Conservation (phyloP, 1,140 invertebrate species). For the Drosophila chauvacae region DNA sequence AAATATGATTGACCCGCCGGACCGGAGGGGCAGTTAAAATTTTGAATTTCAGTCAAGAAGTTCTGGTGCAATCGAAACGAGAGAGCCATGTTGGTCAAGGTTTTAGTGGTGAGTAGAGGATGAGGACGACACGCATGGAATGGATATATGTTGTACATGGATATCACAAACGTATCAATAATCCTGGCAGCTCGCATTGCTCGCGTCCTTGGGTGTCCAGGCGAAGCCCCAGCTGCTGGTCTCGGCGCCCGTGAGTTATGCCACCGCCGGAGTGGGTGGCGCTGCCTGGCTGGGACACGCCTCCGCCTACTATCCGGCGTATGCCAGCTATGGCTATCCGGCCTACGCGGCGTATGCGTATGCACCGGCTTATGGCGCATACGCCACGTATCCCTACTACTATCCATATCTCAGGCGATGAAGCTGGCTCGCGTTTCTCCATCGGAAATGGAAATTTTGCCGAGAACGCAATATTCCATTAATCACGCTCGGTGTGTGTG, state of each 20-base stretch:
- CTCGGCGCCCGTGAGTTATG: slow-evolving; percentile 64
- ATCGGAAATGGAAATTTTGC: slow-evolving; percentile 8
- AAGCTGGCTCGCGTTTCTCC: slow-evolving; percentile 18
- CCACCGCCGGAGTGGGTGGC: slow-evolving; percentile 45
- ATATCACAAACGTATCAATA: slow-evolving; percentile 40
- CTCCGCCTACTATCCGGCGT: slow-evolving; percentile 48
- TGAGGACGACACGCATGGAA: not conserved
- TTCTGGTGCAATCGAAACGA: slow-evolving; percentile 5
- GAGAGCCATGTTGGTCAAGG: slow-evolving; percentile 62
- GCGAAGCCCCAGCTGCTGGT: slow-evolving; percentile 69
- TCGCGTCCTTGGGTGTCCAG: slow-evolving; percentile 36
- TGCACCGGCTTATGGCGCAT: slow-evolving; percentile 65
- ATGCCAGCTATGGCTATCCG: slow-evolving; percentile 68
- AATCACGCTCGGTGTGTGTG: not conserved
- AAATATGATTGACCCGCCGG: slow-evolving; percentile 75
- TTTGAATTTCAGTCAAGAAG: slow-evolving; percentile 49
- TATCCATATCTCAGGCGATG: slow-evolving; percentile 69
- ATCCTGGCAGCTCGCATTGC: slow-evolving; percentile 57
- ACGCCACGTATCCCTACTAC: slow-evolving; percentile 76
- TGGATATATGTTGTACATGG: slow-evolving; percentile 7
- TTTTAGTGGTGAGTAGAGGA: slow-evolving; percentile 63
- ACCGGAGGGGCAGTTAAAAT: slow-evolving; percentile 65
- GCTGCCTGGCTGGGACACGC: slow-evolving; percentile 42
- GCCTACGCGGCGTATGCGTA: slow-evolving; percentile 74
- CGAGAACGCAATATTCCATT: slow-evolving; percentile 3